A percentile compares a stretch with the other conserved stretches of the same genome.
Evolutionary conservation across 2,888 invertebrate genomes (phyloP).

Genomic region (Nebria brevicollis): DNA sequence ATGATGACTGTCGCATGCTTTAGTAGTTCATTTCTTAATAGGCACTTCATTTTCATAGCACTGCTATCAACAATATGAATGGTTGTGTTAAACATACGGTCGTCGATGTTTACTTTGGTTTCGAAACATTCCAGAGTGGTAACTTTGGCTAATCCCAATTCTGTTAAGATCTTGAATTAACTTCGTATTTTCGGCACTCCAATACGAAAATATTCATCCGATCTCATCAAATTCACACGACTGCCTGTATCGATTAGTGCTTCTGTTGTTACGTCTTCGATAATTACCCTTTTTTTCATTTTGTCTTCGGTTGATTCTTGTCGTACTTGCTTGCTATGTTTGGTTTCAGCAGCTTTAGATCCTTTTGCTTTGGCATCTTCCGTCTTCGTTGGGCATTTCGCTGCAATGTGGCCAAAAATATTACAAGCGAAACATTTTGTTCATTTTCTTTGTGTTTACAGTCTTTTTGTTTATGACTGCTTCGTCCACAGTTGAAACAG

Average conservation of each 20-base stretch:
- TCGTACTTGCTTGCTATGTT: too few relatives aligned
- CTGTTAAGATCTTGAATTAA: conserved; percentile 2
- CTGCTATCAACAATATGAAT: background rate
- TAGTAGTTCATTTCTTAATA: conserved; percentile 13
- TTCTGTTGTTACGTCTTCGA: background rate
- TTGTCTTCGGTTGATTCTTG: background rate
- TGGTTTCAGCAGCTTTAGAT: too few relatives aligned
- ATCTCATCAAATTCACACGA: conserved; percentile 5
- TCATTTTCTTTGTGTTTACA: conserved; percentile 17
- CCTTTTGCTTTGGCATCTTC: background rate
- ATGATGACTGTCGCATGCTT: conserved; percentile 3
- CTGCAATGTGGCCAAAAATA: conserved; percentile 40
- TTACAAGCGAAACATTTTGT: conserved; percentile 45
- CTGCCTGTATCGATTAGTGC: conserved; percentile 18
- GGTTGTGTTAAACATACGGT: background rate
- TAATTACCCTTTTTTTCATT: conserved; percentile 5
- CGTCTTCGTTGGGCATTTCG: conserved; percentile 8
- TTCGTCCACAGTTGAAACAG: conserved; percentile 25
- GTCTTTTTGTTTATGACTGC: conserved; percentile 18
- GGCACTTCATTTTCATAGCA: background rate
- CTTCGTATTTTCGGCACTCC: background rate
- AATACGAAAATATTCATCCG: conserved; percentile 18
- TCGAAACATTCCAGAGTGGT: background rate
- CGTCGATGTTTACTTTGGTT: background rate
- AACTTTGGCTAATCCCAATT: background rate